Evolutionary conservation across 1,140 invertebrate genomes (phyloP).

Genomic region (Cotesia typhae): DNA sequence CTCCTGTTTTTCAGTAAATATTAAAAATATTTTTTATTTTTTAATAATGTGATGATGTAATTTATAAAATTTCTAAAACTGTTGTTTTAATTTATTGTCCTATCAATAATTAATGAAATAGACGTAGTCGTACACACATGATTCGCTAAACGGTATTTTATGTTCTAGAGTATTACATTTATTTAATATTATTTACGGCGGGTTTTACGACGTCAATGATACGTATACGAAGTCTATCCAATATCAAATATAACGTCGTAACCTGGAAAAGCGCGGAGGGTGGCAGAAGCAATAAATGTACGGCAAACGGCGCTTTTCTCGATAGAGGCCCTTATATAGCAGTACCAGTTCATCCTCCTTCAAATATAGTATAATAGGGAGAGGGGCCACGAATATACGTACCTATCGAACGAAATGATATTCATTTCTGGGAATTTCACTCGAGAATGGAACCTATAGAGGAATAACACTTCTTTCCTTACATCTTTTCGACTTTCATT

Average conservation of each 20-base stretch:
- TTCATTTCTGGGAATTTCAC: conserved; percentile 41
- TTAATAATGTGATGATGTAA: no score
- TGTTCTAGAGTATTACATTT: conserved; percentile 59
- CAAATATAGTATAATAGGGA: conserved; percentile 20
- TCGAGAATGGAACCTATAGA: conserved; percentile 31
- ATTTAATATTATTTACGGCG: conserved; percentile 66
- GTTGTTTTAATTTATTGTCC: no score
- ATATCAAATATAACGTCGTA: conserved; percentile 67
- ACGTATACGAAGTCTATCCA: conserved; percentile 64
- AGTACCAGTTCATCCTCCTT: conserved; percentile 25
- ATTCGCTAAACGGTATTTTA: conserved; percentile 57
- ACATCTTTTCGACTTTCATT: not conserved
- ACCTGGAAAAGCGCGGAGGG: conserved; percentile 52
- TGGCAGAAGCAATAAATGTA: conserved; percentile 63
- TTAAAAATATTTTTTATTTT: no score
- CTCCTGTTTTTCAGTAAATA: no score
- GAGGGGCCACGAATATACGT: conserved; percentile 8
- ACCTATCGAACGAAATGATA: conserved; percentile 28
- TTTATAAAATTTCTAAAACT: no score
- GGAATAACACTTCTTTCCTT: conserved; percentile 12
- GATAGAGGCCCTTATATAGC: conserved; percentile 57
- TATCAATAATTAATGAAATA: no score
- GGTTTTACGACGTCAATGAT: conserved; percentile 63
- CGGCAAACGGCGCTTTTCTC: conserved; percentile 59
- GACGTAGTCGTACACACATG: not conserved